phyloP scores from a whole-genome alignment of 1,140 invertebrate genomes.

The Dendrolimus punctatus region DNA sequence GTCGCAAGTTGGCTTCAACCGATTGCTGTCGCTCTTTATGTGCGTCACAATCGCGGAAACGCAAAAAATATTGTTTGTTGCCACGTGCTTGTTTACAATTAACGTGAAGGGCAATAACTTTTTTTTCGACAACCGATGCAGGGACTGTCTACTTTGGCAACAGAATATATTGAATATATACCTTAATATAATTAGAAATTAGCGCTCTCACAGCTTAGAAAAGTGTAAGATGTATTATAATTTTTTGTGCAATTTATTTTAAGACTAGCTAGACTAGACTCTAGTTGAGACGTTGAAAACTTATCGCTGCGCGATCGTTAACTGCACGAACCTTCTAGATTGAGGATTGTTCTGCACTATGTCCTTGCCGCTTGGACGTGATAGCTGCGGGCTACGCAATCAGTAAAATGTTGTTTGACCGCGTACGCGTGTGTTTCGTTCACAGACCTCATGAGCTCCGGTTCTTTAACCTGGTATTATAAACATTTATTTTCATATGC shows the following conservation, averaged over 20 bases:
- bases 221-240: constrained; percentile 3
- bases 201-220: too few species aligned
- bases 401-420: constrained; percentile 1
- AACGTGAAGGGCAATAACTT: constrained; percentile 7
- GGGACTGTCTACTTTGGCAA: constrained; percentile 2
- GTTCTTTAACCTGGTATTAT: neutral
- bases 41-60: constrained; percentile 16
- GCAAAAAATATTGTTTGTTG: constrained; percentile 9
- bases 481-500: too few species aligned
- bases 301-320: constrained; percentile 7
- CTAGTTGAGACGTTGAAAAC: constrained; percentile 8
- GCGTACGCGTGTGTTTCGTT: neutral
- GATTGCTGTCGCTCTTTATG: constrained; percentile 7
- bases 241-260: constrained; percentile 2
- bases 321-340: too few species aligned
- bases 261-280: constrained; percentile 1
- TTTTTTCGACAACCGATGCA: constrained; percentile 2
- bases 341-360: constrained; percentile 12
- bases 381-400: constrained; percentile 9
- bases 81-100: constrained; percentile 13
- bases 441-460: neutral
- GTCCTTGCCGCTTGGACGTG: constrained; percentile 16
- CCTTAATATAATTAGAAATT: too few species aligned
- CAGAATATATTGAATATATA: too few species aligned
- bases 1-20: constrained; percentile 11